Conservation (phyloP, 2,888 invertebrate species). For the Leistus spinibarbis region DNA sequence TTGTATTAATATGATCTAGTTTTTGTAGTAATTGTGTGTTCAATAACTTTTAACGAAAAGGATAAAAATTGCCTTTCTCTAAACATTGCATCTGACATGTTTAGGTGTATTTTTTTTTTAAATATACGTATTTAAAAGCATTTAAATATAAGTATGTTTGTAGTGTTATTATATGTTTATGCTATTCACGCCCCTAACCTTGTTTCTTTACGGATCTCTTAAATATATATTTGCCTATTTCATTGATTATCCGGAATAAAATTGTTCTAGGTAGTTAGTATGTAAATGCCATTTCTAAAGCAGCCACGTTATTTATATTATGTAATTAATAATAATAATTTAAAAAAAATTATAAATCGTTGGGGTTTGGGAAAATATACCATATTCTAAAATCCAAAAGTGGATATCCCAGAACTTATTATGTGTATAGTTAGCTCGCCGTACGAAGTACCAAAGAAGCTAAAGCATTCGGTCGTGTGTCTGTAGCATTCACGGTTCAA, state of each 20-base stretch:
- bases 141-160: not conserved
- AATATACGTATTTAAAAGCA: not conserved
- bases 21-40: not conserved
- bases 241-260: not conserved
- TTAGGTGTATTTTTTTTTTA: not conserved
- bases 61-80: not conserved
- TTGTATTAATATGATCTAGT: not conserved
- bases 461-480: too few relatives aligned
- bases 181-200: constrained; percentile 28
- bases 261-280: not conserved
- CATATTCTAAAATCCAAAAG: too few relatives aligned
- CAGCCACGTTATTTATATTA: not conserved
- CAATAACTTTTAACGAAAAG: not conserved
- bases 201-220: not conserved
- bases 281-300: not conserved
- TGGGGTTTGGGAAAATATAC: too few relatives aligned
- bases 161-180: not conserved
- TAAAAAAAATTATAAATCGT: not conserved
- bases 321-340: not conserved
- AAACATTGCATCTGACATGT: not conserved
- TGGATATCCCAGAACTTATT: too few relatives aligned
- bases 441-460: too few relatives aligned
- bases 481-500: too few relatives aligned
- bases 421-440: too few relatives aligned
- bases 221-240: not conserved